Percentiles rank a stretch among this genome's conserved stretches.
phyloP scores from a whole-genome alignment of 2,113 vertebrate genomes.

The Syngnathus floridae region DNA sequence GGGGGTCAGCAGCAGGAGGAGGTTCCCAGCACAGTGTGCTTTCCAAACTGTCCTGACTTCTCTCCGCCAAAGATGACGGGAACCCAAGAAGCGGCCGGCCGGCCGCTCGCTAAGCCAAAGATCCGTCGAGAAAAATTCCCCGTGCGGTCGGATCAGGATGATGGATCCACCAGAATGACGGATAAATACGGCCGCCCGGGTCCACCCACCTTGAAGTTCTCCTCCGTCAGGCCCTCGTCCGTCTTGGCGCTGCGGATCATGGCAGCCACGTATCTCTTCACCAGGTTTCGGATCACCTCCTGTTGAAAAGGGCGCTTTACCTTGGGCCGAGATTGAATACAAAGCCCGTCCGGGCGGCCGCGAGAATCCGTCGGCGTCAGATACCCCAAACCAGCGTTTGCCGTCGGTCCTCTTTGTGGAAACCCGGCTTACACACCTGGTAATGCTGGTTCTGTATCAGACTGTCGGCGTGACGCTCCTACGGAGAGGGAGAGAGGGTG shows the following conservation, averaged over 20 bases:
- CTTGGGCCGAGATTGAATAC: conserved; percentile 43
- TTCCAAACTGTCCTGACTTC: no score
- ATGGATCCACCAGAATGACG: no score
- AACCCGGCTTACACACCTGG: conserved; percentile 74
- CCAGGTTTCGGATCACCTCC: conserved; percentile 93
- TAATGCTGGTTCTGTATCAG: conserved; percentile 95
- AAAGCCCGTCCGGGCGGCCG: conserved; percentile 7
- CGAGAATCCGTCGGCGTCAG: neutral
- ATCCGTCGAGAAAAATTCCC: no score
- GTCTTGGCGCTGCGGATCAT: conserved; percentile 97
- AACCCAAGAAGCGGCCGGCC: no score
- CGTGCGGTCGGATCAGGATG: no score
- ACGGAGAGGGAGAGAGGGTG: conserved; percentile 46
- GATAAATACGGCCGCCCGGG: no score
- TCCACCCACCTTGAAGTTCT: conserved; percentile 88
- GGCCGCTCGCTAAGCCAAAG: no score
- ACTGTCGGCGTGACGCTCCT: conserved; percentile 90
- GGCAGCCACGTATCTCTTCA: conserved; percentile 91
- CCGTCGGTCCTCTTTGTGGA: neutral
- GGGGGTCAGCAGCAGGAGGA: no score
- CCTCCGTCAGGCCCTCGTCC: conserved; percentile 91
- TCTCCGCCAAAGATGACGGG: no score
- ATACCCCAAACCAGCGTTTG: neutral
- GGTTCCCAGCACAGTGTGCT: no score
- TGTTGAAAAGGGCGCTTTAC: conserved; percentile 42